These are phyloP conservation scores for Ptiloglossa arizonensis DNA, from an alignment of 1,140 invertebrate species.

Conservation along the genomic window DNA sequence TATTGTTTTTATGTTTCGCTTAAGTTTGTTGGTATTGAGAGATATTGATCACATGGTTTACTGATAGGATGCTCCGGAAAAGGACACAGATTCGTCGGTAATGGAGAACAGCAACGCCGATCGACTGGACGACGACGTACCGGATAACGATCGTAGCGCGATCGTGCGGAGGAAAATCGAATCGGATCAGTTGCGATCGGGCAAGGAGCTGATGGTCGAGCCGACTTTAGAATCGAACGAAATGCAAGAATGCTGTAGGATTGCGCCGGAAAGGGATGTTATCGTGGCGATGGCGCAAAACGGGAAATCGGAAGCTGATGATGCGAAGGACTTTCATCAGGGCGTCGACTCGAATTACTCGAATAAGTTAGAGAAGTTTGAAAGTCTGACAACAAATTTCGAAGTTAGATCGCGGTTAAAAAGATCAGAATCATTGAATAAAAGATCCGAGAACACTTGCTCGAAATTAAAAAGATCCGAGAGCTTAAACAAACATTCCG, in stretches of 20 bases:
- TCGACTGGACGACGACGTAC: conserved; percentile 49
- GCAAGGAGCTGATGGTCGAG: conserved; percentile 47
- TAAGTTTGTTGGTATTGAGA: too few relatives aligned
- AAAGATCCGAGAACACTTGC: conserved; percentile 77
- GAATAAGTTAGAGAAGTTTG: conserved; percentile 80
- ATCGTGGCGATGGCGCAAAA: background rate
- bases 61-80: conserved; percentile 69
- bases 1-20: too few relatives aligned
- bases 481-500: conserved; percentile 79
- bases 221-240: conserved; percentile 67
- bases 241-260: conserved; percentile 62
- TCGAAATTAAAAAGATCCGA: conserved; percentile 79
- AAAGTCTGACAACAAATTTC: conserved; percentile 73
- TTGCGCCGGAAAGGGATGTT: background rate
- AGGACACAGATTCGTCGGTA: conserved; percentile 70
- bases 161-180: conserved; percentile 52
- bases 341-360: conserved; percentile 73
- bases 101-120: conserved; percentile 28
- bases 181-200: conserved; percentile 37
- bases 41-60: background rate
- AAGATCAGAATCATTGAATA: conserved; percentile 85
- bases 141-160: conserved; percentile 74
- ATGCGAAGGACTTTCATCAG: conserved; percentile 23
- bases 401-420: conserved; percentile 80
- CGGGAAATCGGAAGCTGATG: conserved; percentile 13